phyloP scores from a whole-genome alignment of 2,888 invertebrate genomes.

The Drosophila mercatorum region DNA sequence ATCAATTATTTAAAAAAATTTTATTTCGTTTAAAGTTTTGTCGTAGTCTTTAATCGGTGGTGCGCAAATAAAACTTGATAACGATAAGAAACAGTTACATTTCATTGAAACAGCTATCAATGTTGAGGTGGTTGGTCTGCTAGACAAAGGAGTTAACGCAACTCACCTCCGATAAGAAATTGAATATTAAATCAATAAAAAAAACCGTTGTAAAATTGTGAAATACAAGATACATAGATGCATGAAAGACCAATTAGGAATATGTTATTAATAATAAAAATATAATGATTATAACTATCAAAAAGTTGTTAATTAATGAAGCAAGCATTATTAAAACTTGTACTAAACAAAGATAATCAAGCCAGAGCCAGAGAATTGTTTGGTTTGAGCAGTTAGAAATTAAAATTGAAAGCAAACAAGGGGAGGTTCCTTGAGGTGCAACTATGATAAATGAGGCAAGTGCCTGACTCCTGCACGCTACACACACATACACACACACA shows the following conservation, averaged over 20 bases:
- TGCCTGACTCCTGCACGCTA: background rate
- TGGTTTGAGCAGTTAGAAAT: constrained; percentile 5
- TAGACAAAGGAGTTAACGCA: background rate
- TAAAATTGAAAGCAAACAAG: constrained; percentile 26
- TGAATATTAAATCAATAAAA: too few species aligned
- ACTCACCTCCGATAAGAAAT: background rate
- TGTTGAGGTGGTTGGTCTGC: background rate
- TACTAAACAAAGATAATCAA: constrained; percentile 16
- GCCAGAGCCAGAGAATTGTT: constrained; percentile 15
- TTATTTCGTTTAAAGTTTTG: background rate
- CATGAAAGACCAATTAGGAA: background rate
- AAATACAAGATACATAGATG: background rate
- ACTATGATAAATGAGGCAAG: constrained; percentile 33
- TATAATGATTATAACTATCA: background rate
- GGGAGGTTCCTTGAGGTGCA: constrained; percentile 5
- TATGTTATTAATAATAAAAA: background rate
- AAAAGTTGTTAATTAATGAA: background rate
- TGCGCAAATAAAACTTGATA: background rate
- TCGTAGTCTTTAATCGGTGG: background rate
- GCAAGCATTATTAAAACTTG: background rate
- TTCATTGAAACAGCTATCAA: background rate
- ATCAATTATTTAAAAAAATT: background rate
- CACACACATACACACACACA: constrained; percentile 9
- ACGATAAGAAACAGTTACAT: background rate
- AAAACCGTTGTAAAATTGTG: too few species aligned